phyloP scores from a whole-genome alignment of 1,140 invertebrate genomes.

The Lasioglossum albipes region DNA sequence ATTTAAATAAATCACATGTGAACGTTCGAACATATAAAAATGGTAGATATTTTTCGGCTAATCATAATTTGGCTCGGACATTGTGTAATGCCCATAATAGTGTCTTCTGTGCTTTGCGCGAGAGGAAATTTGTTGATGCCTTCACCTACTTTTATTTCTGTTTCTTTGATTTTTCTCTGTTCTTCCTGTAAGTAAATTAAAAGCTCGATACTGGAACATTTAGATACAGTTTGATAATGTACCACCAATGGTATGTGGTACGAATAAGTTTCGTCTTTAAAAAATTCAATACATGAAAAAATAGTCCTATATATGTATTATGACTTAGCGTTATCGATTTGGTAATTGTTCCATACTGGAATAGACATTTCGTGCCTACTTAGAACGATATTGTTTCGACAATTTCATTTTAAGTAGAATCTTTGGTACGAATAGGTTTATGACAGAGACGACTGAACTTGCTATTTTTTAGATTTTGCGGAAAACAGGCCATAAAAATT shows the following conservation, averaged over 20 bases:
- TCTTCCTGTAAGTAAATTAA: conserved; percentile 20
- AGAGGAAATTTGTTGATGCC: conserved; percentile 35
- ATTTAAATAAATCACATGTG: conserved; percentile 38
- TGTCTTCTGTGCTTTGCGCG: conserved; percentile 29
- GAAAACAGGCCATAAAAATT: no score
- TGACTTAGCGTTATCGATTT: background rate
- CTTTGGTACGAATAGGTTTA: no score
- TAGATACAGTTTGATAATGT: background rate
- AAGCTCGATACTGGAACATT: background rate
- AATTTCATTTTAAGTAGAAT: no score
- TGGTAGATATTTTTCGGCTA: conserved; percentile 28
- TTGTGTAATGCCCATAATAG: conserved; percentile 47
- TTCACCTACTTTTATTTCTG: background rate
- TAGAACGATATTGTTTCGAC: no score
- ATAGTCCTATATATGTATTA: conserved; percentile 36
- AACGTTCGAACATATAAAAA: conserved; percentile 48
- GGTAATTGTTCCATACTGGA: no score
- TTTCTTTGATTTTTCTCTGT: background rate
- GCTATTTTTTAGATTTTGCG: no score
- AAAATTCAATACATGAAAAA: conserved; percentile 45
- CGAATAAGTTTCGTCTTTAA: conserved; percentile 3
- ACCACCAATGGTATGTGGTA: background rate
- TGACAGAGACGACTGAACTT: no score
- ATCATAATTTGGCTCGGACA: conserved; percentile 43
- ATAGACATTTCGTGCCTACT: no score